These are phyloP conservation scores for Centropristis striata DNA, from an alignment of 2,113 vertebrate species.

Conservation along the genomic window DNA sequence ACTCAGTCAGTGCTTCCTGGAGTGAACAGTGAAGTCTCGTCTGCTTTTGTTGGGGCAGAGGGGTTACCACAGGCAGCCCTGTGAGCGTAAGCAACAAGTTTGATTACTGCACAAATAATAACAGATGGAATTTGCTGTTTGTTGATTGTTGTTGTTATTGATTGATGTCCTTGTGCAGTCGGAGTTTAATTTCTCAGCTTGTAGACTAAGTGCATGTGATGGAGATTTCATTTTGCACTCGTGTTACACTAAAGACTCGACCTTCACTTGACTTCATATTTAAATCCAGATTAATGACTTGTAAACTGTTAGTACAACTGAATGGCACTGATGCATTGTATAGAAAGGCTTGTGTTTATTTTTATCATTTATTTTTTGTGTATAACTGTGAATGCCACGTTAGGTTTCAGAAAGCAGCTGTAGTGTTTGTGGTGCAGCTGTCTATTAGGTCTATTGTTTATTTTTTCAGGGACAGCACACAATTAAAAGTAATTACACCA, in stretches of 20 bases:
- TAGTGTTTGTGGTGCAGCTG: neutral
- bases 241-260: conserved; percentile 24
- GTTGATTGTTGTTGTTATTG: conserved; percentile 14
- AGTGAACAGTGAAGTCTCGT: conserved; percentile 43
- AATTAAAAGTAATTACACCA: too few relatives aligned
- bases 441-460: too few relatives aligned
- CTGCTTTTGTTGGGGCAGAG: conserved; percentile 48
- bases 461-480: too few relatives aligned
- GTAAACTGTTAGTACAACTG: neutral
- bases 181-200: neutral
- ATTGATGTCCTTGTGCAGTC: neutral
- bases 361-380: neutral
- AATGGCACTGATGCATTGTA: neutral
- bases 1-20: conserved; percentile 42
- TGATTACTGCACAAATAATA: conserved; percentile 7
- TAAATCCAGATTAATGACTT: conserved; percentile 10
- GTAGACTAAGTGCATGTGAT: neutral
- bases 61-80: conserved; percentile 17
- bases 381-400: neutral
- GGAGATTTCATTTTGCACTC: conserved; percentile 25
- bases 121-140: conserved; percentile 1
- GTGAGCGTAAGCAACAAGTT: conserved; percentile 4
- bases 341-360: neutral
- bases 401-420: neutral
- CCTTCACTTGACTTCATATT: conserved; percentile 11